Evolutionary conservation across 2,797 vertebrate genomes (phyloP).

Genomic region (Epinephelus malabaricus): DNA sequence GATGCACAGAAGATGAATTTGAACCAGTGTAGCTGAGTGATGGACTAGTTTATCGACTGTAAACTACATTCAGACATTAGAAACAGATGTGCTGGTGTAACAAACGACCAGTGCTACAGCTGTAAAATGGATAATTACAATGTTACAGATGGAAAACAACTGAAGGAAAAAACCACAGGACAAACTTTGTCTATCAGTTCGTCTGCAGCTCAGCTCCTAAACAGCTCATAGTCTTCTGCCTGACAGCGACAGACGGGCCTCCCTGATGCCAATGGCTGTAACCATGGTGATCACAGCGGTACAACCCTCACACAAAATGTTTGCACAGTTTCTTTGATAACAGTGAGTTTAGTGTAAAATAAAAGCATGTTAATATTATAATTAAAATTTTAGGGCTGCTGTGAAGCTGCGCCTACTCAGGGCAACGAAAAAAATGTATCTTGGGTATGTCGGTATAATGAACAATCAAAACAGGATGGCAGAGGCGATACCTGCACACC

Average conservation of each 20-base stretch:
- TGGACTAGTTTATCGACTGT: neutral
- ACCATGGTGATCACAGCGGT: constrained; percentile 32
- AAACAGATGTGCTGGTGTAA: neutral
- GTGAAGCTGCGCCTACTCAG: too few species aligned
- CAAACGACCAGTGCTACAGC: neutral
- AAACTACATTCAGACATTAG: neutral
- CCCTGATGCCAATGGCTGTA: constrained; percentile 33
- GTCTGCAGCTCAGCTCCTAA: neutral
- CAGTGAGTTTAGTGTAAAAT: neutral
- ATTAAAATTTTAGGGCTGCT: too few species aligned
- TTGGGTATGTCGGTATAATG: too few species aligned
- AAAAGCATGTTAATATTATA: neutral
- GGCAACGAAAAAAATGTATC: too few species aligned
- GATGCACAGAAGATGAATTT: neutral
- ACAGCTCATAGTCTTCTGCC: constrained; percentile 19
- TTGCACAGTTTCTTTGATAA: constrained; percentile 12
- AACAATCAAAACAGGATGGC: too few species aligned
- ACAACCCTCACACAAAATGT: constrained; percentile 15
- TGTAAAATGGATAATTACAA: neutral
- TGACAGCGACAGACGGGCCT: constrained; percentile 31
- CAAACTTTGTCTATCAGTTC: constrained; percentile 1
- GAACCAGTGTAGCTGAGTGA: neutral
- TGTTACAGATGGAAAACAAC: neutral
- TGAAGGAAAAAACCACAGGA: neutral
- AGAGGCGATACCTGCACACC: too few species aligned